Conservation (phyloP, 2,113 vertebrate species). For the Heteronetta atricapilla region DNA sequence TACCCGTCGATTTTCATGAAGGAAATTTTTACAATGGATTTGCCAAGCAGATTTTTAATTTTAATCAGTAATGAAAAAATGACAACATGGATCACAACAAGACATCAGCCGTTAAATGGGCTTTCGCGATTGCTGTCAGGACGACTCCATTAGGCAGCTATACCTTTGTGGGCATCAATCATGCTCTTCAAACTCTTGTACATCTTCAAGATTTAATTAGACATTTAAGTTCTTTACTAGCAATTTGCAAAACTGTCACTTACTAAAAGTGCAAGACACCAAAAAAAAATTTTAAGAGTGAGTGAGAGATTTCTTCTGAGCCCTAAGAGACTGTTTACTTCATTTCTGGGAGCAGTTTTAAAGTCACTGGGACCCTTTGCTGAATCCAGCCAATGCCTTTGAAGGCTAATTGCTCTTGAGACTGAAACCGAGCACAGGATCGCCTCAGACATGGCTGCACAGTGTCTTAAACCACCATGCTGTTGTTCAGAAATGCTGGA, state of each 20-base stretch:
- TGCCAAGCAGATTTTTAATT: conserved; percentile 92
- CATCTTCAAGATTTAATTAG: conserved; percentile 85
- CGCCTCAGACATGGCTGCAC: not conserved
- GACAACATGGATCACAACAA: conserved; percentile 99
- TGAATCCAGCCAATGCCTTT: not conserved
- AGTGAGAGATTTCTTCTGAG: conserved; percentile 2
- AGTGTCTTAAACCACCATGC: not conserved
- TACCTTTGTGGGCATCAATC: conserved; percentile 95
- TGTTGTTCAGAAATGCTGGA: not conserved
- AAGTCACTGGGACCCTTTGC: not conserved
- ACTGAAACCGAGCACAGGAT: not conserved
- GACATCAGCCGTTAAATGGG: conserved; percentile 93
- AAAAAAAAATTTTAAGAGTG: conserved; percentile 34
- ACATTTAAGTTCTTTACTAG: conserved; percentile 83
- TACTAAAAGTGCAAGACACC: conserved; percentile 75
- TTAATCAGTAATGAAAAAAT: conserved; percentile 99
- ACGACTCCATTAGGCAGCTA: conserved; percentile 87
- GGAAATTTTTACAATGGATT: conserved; percentile 89
- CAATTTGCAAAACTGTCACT: conserved; percentile 86
- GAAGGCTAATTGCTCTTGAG: not conserved
- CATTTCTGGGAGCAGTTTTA: not conserved
- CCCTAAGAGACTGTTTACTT: not conserved
- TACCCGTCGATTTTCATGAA: conserved; percentile 90
- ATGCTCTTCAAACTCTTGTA: conserved; percentile 81
- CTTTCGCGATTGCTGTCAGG: conserved; percentile 92